Evolutionary conservation across 2,113 vertebrate genomes (phyloP), one percentile per base, ranked within the genome.

Genomic region (Podocnemis expansa): DNA sequence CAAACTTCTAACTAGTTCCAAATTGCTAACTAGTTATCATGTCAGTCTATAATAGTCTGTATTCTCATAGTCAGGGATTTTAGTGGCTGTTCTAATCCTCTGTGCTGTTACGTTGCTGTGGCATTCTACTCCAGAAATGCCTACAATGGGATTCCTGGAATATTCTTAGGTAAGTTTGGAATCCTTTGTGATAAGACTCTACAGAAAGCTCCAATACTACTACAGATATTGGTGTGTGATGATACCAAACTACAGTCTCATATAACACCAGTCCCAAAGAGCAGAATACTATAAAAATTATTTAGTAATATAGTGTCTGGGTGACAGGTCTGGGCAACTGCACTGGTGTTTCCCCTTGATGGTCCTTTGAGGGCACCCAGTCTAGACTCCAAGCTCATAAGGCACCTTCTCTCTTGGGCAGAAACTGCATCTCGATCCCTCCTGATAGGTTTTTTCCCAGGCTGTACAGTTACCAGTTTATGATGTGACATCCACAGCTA

Each of bases 131-230:
- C 25, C 45, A n/a, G 34, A 89, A 4, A 41, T 45, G 31, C 1
- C 49, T 79, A 2, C 31, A 80, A 75, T 0, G 0, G 6, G 31
- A 41, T 22, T 3, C 24, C 63, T 14, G 4, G 1, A 34, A 73
- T 16, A 1, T 51, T 84, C 88, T 31, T 63, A 58, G n/a, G 10
- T 82, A 22, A 5, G 14, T 17, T 5, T 63, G 83, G 17, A 43
- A 83, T 79, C 43, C 38, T 73, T 5, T 73, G 58, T 27, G 38
- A 25, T 41, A 75, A 43, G 22, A 43, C 41, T 43, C 24, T 4
- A 56, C 1, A 78, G 52, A 88, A 73, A 0, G 0, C 55, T 31
- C 0, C 60, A 31, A 38, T 73, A 31, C 34, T 67, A 29, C 7
- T 60, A 34, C 8, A 90, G 63, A 63, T 67, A 67, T 75, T 76